Evolutionary conservation across 2,113 vertebrate species (phyloP).

Genomic region (Heterocephalus glaber): DNA sequence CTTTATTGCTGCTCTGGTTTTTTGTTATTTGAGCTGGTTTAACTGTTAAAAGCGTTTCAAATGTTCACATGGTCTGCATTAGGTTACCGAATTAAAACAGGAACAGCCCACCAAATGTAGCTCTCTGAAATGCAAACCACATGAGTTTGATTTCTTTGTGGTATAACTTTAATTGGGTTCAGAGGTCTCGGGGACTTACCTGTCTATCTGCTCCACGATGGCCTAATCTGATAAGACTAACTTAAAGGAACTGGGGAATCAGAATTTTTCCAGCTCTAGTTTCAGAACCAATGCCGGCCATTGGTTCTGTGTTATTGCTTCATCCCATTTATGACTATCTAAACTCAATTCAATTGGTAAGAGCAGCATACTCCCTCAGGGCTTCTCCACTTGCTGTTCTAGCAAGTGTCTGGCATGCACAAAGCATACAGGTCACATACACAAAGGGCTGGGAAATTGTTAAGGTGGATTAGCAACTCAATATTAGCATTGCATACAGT

Average conservation of each 20-base stretch:
- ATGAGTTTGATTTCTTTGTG: conserved; percentile 91
- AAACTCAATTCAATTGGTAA: conserved; percentile 58
- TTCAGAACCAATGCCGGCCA: conserved; percentile 71
- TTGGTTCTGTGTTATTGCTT: background rate
- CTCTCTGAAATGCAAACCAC: conserved; percentile 90
- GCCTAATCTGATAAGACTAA: conserved; percentile 86
- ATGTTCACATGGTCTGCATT: conserved; percentile 92
- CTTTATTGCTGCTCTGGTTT: conserved; percentile 91
- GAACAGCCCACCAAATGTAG: conserved; percentile 89
- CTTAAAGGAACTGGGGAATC: conserved; percentile 84
- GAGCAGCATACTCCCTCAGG: background rate
- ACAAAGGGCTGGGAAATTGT: background rate
- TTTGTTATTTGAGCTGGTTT: conserved; percentile 91
- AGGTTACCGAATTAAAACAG: conserved; percentile 91
- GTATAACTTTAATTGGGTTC: conserved; percentile 90
- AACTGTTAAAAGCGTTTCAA: conserved; percentile 90
- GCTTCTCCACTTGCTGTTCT: background rate
- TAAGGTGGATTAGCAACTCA: background rate
- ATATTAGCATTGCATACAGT: background rate
- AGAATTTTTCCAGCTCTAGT: conserved; percentile 71
- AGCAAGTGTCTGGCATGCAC: conserved; percentile 36
- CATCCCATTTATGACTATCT: conserved; percentile 41
- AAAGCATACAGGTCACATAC: background rate
- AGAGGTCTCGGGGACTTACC: conserved; percentile 88
- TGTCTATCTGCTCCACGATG: conserved; percentile 87